Percentiles rank a stretch among this genome's conserved stretches.
phyloP scores from a whole-genome alignment of 2,888 invertebrate species.

The Yponomeuta malinellus region DNA sequence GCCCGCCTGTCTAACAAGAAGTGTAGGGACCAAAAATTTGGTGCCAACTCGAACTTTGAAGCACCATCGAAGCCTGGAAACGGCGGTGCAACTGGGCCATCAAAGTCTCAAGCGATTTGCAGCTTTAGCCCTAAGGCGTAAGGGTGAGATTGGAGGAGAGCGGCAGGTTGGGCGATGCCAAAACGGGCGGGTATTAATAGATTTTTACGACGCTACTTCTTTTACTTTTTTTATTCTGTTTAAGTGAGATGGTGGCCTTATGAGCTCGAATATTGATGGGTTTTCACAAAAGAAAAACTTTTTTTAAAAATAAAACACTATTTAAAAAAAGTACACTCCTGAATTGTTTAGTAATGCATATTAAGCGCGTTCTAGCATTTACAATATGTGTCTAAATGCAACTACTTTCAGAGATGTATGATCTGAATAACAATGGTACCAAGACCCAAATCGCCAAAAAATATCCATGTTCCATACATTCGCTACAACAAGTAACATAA shows the following conservation, averaged over 20 bases:
- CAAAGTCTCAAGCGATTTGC: neutral
- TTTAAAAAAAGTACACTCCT: too few relatives aligned
- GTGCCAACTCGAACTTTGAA: constrained; percentile 70
- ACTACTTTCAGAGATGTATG: too few relatives aligned
- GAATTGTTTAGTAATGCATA: too few relatives aligned
- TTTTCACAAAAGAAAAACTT: neutral
- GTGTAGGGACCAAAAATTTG: constrained; percentile 70
- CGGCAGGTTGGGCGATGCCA: neutral
- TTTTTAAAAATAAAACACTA: too few relatives aligned
- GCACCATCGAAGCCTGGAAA: constrained; percentile 20
- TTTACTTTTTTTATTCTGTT: neutral
- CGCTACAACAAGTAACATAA: too few relatives aligned
- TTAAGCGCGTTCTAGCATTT: too few relatives aligned
- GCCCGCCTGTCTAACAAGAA: constrained; percentile 58
- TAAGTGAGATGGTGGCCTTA: neutral
- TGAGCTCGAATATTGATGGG: neutral
- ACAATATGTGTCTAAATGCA: too few relatives aligned
- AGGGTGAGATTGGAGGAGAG: neutral
- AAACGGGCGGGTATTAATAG: neutral
- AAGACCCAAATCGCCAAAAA: too few relatives aligned
- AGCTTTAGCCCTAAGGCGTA: neutral
- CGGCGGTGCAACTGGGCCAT: neutral
- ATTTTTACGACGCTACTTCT: neutral
- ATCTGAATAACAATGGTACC: too few relatives aligned
- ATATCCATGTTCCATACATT: too few relatives aligned